phyloP scores from a whole-genome alignment of 2,113 vertebrate genomes.

The Nesoenas mayeri region DNA sequence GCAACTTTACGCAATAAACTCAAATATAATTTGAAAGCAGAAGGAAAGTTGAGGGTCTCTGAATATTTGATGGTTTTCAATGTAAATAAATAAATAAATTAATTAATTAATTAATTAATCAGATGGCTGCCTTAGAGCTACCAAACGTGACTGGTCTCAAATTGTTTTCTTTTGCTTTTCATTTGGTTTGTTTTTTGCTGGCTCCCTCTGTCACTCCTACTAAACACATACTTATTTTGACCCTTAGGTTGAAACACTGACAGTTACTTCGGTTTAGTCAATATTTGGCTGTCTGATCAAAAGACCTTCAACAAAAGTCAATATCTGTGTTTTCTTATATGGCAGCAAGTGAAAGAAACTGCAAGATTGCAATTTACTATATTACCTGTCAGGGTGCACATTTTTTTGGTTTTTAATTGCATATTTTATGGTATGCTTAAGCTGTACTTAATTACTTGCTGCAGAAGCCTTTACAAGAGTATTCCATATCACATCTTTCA shows the following conservation, averaged over 20 bases:
- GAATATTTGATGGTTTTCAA: background rate
- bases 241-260: background rate
- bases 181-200: background rate
- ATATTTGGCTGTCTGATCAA: background rate
- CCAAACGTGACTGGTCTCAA: background rate
- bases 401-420: background rate
- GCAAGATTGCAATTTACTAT: background rate
- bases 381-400: background rate
- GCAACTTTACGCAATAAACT: background rate
- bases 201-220: background rate
- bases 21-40: background rate
- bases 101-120: background rate
- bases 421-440: constrained; percentile 13
- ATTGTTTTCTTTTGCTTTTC: background rate
- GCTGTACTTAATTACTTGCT: constrained; percentile 21
- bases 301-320: background rate
- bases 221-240: constrained; percentile 12
- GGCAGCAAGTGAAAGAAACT: background rate
- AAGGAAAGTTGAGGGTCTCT: background rate
- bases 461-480: background rate
- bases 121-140: background rate
- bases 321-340: background rate
- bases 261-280: background rate
- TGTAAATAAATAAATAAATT: background rate
- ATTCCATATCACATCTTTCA: background rate